Conservation (phyloP, 2,113 vertebrate species). For the Mus spicilegus region DNA sequence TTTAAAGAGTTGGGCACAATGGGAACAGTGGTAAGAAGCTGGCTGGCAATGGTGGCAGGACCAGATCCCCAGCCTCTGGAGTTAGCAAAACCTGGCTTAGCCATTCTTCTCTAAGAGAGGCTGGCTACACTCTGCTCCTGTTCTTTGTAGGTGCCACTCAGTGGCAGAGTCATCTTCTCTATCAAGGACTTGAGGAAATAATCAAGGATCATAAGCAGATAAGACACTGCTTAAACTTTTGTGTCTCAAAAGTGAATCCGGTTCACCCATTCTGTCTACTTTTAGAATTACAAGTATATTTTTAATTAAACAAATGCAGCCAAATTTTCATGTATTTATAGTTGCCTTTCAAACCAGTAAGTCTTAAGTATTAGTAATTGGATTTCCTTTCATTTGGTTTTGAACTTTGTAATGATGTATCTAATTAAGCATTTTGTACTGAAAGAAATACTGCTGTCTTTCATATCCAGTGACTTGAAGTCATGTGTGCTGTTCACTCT, state of each 20-base stretch:
- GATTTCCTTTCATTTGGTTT: conserved; percentile 19
- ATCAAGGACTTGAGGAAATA: conserved; percentile 45
- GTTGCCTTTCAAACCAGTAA: background rate
- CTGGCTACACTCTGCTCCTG: background rate
- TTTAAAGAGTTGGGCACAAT: background rate
- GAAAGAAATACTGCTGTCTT: background rate
- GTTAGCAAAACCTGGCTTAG: background rate
- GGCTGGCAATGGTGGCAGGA: background rate
- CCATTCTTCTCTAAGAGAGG: background rate
- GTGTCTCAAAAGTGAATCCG: conserved; percentile 22
- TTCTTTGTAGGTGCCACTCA: background rate
- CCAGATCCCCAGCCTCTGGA: background rate
- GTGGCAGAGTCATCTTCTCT: conserved; percentile 17
- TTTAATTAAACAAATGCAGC: conserved; percentile 13
- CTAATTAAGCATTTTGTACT: background rate
- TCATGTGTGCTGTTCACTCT: background rate
- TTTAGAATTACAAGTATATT: background rate
- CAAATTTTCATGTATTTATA: conserved; percentile 19
- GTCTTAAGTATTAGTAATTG: background rate
- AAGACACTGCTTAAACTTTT: conserved; percentile 59
- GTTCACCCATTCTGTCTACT: background rate
- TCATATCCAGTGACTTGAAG: background rate
- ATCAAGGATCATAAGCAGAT: conserved; percentile 41
- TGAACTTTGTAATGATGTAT: background rate
- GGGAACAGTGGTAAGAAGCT: background rate